Evolutionary conservation across 2,888 invertebrate genomes (phyloP), one percentile per base, ranked within the genome.

Genomic region (Marronus borbonicus): DNA sequence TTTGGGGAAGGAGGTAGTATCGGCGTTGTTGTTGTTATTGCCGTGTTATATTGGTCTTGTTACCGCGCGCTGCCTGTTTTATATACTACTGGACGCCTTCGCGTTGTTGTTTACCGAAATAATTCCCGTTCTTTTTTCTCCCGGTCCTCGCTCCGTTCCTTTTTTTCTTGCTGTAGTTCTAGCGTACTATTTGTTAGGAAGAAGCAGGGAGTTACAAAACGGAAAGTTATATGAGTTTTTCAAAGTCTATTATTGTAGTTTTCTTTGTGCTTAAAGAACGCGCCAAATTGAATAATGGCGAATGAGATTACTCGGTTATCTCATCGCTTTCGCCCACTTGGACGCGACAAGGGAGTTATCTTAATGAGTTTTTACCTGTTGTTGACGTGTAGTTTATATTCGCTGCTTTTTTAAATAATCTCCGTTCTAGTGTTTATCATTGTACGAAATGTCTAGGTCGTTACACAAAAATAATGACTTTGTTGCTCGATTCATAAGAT

Each of bases 181-280:
- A 44, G 12, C 44, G 44, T 8, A 44, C n/a, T 55, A 17, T 2
- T 20, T 55, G n/a, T 17, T 55, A n/a, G 55, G 20, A n/a, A 14
- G 17, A 55, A 55, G 52, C 14, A 5, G 52, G 20, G 55, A n/a
- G 7, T 10, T 10, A 20, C 20, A n/a, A 55, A 17, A n/a, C 20
- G 55, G n/a, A 55, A 55, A 55, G 55, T 55, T 55, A 55, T 55
- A 55, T n/a, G 55, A 55, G 55, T 55, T 55, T 55, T 55, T 55
- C 55, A 20, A 55, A 55, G 55, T 55, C 55, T 31, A 28, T 62
- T 31, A 31, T 28, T 12, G 14, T 31, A 62, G n/a, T n/a, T 62
- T 62, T 62, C 62, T 62, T 62, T 62, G 28, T 14, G 28, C 14
- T 28, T 28, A 62, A 12, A 62, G 31, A 14, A 31, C 7, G 62